Evolutionary conservation across 2,113 vertebrate species (phyloP).

Genomic region (Gadus macrocephalus): DNA sequence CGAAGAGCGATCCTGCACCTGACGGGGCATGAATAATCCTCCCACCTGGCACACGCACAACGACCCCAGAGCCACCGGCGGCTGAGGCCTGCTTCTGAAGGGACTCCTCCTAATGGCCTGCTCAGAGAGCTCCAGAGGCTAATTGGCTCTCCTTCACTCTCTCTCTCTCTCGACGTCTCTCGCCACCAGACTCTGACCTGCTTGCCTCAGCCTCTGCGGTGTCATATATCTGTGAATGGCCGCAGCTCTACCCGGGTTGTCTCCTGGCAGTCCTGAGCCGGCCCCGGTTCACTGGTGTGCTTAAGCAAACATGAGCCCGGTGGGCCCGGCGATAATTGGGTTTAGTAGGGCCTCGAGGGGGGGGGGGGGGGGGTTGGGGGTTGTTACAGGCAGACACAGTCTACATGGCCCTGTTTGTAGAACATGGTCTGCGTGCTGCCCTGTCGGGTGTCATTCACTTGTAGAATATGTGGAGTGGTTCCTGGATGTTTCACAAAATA

Average conservation of each 20-base stretch:
- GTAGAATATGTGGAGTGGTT: too few relatives aligned
- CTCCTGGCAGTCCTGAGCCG: slow-evolving; percentile 32
- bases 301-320: slow-evolving; percentile 20
- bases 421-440: too few relatives aligned
- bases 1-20: neutral
- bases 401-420: neutral
- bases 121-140: neutral
- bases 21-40: too few relatives aligned
- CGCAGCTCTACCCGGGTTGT: slow-evolving; percentile 20
- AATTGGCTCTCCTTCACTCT: slow-evolving; percentile 12
- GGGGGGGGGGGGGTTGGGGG: neutral
- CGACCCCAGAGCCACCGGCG: too few relatives aligned
- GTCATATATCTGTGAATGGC: slow-evolving; percentile 48
- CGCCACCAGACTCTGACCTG: slow-evolving; percentile 34
- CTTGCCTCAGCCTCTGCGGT: slow-evolving; percentile 35
- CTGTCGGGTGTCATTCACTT: too few relatives aligned
- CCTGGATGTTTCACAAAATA: too few relatives aligned
- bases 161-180: neutral
- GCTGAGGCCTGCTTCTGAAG: too few relatives aligned
- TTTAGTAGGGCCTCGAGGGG: slow-evolving; percentile 18
- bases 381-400: neutral
- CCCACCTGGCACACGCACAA: too few relatives aligned
- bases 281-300: slow-evolving; percentile 38
- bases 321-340: slow-evolving; percentile 27
- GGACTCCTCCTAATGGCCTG: too few relatives aligned